Evolutionary conservation across 2,888 invertebrate species (phyloP).

Genomic region (Leucophora obtusa): DNA sequence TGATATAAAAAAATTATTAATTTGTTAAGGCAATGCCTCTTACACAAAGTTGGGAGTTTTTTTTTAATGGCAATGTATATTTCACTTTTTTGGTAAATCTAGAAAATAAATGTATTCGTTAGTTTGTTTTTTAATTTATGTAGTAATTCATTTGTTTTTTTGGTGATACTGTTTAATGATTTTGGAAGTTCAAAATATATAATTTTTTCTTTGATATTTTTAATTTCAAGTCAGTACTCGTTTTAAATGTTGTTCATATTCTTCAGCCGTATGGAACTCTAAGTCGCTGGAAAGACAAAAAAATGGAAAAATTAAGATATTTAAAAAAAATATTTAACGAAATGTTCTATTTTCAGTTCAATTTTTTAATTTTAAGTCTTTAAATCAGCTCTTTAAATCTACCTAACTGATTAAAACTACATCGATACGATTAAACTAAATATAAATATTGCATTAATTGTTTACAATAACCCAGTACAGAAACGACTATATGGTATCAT

Average conservation of each 20-base stretch:
- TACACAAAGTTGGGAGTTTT: conserved; percentile 5
- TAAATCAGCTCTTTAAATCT: too few species aligned
- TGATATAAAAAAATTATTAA: neutral
- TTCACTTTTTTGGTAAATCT: conserved; percentile 48
- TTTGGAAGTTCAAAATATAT: conserved; percentile 49
- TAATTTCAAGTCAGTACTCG: conserved; percentile 70
- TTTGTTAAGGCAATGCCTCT: conserved; percentile 9
- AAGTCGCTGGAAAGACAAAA: conserved; percentile 63
- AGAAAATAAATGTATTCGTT: conserved; percentile 32
- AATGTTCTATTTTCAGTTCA: too few species aligned
- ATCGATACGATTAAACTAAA: too few species aligned
- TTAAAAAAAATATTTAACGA: neutral
- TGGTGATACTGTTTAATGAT: conserved; percentile 34
- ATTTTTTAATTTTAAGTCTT: too few species aligned
- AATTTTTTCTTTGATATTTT: conserved; percentile 25
- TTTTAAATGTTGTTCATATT: conserved; percentile 75
- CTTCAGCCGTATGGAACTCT: conserved; percentile 74
- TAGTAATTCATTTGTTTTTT: conserved; percentile 20
- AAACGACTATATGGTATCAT: too few species aligned
- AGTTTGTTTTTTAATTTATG: conserved; percentile 5
- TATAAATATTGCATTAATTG: too few species aligned
- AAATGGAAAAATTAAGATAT: neutral
- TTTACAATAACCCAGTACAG: too few species aligned
- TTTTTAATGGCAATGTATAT: conserved; percentile 62
- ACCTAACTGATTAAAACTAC: too few species aligned